Evolutionary conservation across 2,797 vertebrate species (phyloP), one percentile per base, ranked within the genome.

Genomic region (Jordanella pulchra): DNA sequence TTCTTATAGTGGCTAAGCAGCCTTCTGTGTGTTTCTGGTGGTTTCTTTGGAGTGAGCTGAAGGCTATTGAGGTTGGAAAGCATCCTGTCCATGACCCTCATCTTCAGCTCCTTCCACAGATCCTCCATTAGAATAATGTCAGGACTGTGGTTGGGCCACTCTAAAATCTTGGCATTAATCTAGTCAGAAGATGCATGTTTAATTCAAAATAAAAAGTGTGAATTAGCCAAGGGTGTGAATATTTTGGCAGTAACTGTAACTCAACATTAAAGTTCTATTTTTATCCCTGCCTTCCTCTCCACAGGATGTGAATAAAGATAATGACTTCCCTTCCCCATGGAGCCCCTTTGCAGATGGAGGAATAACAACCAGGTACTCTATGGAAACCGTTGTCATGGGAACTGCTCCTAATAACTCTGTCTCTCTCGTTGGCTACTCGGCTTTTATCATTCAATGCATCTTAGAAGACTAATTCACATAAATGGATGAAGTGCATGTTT

Each of bases 321-420:
- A 93, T 58, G 95, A 96, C 86, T 98, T 97, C 84, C 87, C 95
- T 71, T 96, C 95, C 0, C 96, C 96, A 56, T 99, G 98, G 98
- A 98, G 95, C 87, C 95, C 96, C 67, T 97, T 97, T 87, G 87
- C 94, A 65, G 97, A 99, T 45, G 95, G 95, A 82, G 94, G 95
- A 91, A 95, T 95, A 93, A 95, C 93, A 79, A 81, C 93, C 91
- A 97, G 93, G 96, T 97, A 93, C 91, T 80, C 82, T 84, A 84
- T 87, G 82, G 89, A 89, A 90, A 89, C 86, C 51, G 76, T 87
- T 71, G 79, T 75, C 82, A 89, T 75, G 77, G 89, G 58, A 81
- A 88, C 81, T 44, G 77, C 56, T 85, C 72, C 71, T 55, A 70
- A 81, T 84, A 76, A 80, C 70, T 12, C 4, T 54, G n/a, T n/a